A percentile compares a stretch with the other conserved stretches of the same genome.
Evolutionary conservation across 2,888 invertebrate genomes (phyloP).

Genomic region (Brachyopa scutellaris): DNA sequence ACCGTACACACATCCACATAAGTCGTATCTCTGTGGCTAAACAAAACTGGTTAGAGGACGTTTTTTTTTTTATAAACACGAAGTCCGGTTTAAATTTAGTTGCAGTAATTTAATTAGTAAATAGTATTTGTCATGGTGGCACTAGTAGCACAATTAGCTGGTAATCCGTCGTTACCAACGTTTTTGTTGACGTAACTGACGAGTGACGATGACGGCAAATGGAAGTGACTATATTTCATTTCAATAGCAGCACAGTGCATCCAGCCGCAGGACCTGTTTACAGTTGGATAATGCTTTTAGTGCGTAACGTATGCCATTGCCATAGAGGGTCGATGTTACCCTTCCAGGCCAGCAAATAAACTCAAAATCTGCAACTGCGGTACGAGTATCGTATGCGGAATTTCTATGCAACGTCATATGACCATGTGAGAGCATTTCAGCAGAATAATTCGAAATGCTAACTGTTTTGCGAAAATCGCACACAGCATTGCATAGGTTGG

Average conservation of each 20-base stretch:
- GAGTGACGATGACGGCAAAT: neutral
- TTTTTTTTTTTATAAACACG: constrained; percentile 16
- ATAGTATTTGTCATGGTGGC: constrained; percentile 48
- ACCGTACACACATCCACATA: neutral
- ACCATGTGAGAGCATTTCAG: constrained; percentile 53
- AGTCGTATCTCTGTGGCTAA: constrained; percentile 23
- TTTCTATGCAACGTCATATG: constrained; percentile 46
- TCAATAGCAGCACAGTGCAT: constrained; percentile 18
- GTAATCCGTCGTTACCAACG: constrained; percentile 41
- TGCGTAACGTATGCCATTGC: neutral
- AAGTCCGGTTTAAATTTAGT: neutral
- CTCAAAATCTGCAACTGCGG: neutral
- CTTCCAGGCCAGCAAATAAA: constrained; percentile 49
- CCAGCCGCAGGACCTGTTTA: constrained; percentile 55
- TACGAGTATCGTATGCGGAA: neutral
- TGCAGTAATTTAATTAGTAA: constrained; percentile 66
- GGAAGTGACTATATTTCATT: neutral
- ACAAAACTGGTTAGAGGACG: constrained; percentile 27
- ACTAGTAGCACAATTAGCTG: constrained; percentile 40
- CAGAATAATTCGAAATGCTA: constrained; percentile 61
- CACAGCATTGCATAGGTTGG: constrained; percentile 23
- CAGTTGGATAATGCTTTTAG: constrained; percentile 47
- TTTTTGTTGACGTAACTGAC: constrained; percentile 17
- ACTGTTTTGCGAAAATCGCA: constrained; percentile 57
- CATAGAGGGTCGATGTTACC: no score